Evolutionary conservation across 1,140 invertebrate species (phyloP).

Genomic region (Metaphire vulgaris): DNA sequence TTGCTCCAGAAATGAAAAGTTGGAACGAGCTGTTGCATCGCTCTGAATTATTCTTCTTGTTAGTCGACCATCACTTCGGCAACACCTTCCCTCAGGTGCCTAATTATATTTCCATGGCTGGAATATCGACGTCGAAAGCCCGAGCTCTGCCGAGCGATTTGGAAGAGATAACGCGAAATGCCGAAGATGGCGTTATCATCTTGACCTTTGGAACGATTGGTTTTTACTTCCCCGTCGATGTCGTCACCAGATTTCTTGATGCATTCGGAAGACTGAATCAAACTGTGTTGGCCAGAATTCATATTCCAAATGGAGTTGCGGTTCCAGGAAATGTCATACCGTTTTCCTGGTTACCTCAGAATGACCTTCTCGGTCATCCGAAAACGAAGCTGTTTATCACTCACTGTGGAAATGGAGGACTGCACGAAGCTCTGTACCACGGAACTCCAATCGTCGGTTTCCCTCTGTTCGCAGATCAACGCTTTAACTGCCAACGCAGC

Average conservation of each 20-base stretch:
- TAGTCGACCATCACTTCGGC: neutral
- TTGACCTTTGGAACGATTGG: conserved; percentile 17
- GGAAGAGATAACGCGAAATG: neutral
- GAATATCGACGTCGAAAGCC: neutral
- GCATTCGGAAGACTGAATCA: conserved; percentile 53
- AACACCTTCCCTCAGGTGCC: neutral
- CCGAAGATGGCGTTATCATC: conserved; percentile 4
- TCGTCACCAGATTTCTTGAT: conserved; percentile 43
- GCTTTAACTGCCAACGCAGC: conserved; percentile 42
- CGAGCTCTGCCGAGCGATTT: conserved; percentile 12
- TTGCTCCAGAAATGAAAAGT: neutral
- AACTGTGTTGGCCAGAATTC: conserved; percentile 56
- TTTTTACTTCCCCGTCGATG: conserved; percentile 14
- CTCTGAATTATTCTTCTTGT: neutral
- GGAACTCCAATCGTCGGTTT: conserved; percentile 27
- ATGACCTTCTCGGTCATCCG: conserved; percentile 53
- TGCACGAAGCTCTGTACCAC: conserved; percentile 30
- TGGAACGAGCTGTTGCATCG: neutral
- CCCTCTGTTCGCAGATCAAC: conserved; percentile 38
- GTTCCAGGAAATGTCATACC: conserved; percentile 59
- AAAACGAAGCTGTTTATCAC: conserved; percentile 35
- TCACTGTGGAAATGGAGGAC: conserved; percentile 29
- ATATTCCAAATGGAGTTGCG: conserved; percentile 52
- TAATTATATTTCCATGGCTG: neutral
- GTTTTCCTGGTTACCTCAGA: conserved; percentile 64